A percentile compares a stretch with the other conserved stretches of the same genome.
Evolutionary conservation across 2,888 invertebrate genomes (phyloP).

Genomic region (Pterostichus niger): DNA sequence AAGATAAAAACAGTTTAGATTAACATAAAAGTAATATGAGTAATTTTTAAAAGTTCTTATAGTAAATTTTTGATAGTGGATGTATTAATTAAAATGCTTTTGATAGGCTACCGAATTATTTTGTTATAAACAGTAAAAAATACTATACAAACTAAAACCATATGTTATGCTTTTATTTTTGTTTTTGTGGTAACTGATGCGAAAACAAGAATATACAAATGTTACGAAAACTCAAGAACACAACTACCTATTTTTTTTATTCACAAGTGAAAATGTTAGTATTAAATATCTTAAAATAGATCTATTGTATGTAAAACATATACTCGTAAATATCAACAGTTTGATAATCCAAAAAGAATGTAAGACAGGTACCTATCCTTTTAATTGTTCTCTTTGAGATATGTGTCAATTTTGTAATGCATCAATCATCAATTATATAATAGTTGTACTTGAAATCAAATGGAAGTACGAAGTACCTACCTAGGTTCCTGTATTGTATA

Average conservation of each 20-base stretch:
- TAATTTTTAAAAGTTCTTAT: slow-evolving; percentile 20
- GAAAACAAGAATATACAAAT: not conserved
- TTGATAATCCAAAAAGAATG: slow-evolving; percentile 26
- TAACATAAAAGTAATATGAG: slow-evolving; percentile 8
- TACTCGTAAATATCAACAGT: too few species aligned
- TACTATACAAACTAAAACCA: not conserved
- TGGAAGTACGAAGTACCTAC: not conserved
- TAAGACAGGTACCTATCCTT: slow-evolving; percentile 14
- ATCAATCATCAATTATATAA: too few species aligned
- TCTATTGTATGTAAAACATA: slow-evolving; percentile 28
- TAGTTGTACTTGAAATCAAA: not conserved
- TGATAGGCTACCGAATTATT: not conserved
- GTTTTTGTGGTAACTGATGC: not conserved
- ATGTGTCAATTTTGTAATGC: not conserved
- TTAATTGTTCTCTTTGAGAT: slow-evolving; percentile 29
- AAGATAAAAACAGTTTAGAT: not conserved
- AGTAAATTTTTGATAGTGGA: not conserved
- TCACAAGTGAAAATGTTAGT: not conserved
- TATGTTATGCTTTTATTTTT: not conserved
- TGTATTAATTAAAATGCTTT: not conserved
- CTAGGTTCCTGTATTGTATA: too few species aligned
- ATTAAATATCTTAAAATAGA: slow-evolving; percentile 20
- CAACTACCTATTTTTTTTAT: too few species aligned
- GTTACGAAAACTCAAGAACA: not conserved
- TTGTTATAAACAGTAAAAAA: not conserved